Base-by-base conservation (phyloP, 2,888 invertebrate genomes). In the Didymodactylos carnosus region DNA sequence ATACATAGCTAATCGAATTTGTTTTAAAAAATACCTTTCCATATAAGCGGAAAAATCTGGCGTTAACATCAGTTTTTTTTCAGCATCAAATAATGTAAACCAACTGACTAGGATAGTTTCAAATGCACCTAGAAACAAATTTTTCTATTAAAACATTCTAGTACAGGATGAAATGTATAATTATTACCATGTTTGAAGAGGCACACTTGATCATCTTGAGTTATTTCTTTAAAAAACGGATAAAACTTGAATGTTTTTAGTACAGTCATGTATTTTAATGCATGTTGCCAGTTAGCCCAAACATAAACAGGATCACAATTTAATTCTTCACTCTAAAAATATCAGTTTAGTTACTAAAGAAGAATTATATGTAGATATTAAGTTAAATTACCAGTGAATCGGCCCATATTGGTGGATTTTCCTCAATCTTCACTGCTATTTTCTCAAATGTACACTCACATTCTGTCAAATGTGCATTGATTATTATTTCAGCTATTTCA, bases 121-220 rank as follows among this genome's bases (percentile, higher is more conserved):
- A 78, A 82, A 83, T 14, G 82, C 80, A 4, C 83, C 82, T 75
- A 35, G 35, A 29, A 6, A 19, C 1, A 16, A 29, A 29, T 29
- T 29, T 10, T 10, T 8, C 10, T 13, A 25, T 19, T 25, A 49
- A 49, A 14, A 1, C 6, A 25, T 8, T 43, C 43, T n/a, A n/a
- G n/a, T n/a, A n/a, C n/a, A n/a, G n/a, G n/a, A n/a, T n/a, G n/a
- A n/a, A n/a, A n/a, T n/a, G n/a, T n/a, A n/a, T n/a, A n/a, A n/a
- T n/a, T n/a, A 7, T 35, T 29, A 62, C 62, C 62, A 62, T 82
- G 80, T 77, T 82, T 83, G 73, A 83, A 81, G 75, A 83, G 77
- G 25, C 78, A 77, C n/a, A 83, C 82, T 78, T 83, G 83, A 76
- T 83, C 82, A 11, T 81, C 80, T 73, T 81, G 80, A 13, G 78